phyloP scores from a whole-genome alignment of 2,797 vertebrate genomes.

The Corythornis leucogaster region DNA sequence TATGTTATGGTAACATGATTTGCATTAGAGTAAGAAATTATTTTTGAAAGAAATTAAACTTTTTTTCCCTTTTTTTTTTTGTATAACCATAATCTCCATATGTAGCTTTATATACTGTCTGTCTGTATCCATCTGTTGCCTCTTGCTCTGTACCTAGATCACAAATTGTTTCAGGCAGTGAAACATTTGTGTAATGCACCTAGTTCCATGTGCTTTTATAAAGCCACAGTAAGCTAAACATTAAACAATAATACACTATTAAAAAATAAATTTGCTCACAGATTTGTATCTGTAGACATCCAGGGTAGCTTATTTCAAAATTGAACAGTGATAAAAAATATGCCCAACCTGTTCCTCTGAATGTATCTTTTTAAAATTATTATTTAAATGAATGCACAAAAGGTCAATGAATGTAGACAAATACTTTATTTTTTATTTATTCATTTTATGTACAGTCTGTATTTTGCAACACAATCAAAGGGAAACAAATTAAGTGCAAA shows the following conservation, averaged over 20 bases:
- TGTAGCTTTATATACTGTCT: constrained; percentile 46
- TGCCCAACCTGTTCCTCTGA: not conserved
- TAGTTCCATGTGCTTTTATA: not conserved
- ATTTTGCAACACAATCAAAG: constrained; percentile 29
- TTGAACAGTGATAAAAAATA: constrained; percentile 42
- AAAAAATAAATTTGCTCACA: not conserved
- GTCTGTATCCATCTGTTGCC: constrained; percentile 6
- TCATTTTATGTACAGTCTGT: constrained; percentile 35
- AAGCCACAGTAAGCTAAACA: not conserved
- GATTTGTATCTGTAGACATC: not conserved
- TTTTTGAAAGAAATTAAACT: constrained; percentile 68
- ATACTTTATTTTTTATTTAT: constrained; percentile 42
- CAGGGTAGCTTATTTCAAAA: constrained; percentile 20
- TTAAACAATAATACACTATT: not conserved
- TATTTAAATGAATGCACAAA: constrained; percentile 1
- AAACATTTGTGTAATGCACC: not conserved
- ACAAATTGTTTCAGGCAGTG: not conserved
- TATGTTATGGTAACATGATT: constrained; percentile 7
- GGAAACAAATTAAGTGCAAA: constrained; percentile 54
- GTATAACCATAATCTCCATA: constrained; percentile 18
- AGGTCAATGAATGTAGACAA: constrained; percentile 49
- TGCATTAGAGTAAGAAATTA: constrained; percentile 61
- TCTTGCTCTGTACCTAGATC: not conserved
- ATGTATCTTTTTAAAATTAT: not conserved
- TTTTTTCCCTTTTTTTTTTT: constrained; percentile 32